phyloP scores from a whole-genome alignment of 2,888 invertebrate genomes.

The Crepidodera aurea region DNA sequence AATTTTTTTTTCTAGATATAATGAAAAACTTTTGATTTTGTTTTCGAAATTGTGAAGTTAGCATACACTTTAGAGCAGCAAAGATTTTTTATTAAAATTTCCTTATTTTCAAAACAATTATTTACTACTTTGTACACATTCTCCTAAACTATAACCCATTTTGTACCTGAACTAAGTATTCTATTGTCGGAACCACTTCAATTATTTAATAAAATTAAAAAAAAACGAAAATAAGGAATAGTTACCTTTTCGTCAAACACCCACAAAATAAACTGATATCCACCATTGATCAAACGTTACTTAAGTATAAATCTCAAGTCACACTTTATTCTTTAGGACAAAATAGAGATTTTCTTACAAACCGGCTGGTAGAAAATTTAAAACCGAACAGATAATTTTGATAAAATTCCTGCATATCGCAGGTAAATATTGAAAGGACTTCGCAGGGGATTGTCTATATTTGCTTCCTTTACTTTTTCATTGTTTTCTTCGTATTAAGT shows the following conservation, averaged over 20 bases:
- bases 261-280: slow-evolving; percentile 34
- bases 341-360: slow-evolving; percentile 61
- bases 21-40: too few relatives aligned
- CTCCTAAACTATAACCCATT: too few relatives aligned
- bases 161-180: too few relatives aligned
- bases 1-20: too few relatives aligned
- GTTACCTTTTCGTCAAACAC: slow-evolving; percentile 32
- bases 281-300: slow-evolving; percentile 47
- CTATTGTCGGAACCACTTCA: too few relatives aligned
- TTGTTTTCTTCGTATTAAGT: slow-evolving; percentile 46
- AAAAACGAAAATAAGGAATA: slow-evolving; percentile 5
- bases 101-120: too few relatives aligned
- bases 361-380: slow-evolving; percentile 54
- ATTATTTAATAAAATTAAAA: not conserved
- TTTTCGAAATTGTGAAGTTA: too few relatives aligned
- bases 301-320: slow-evolving; percentile 60
- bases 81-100: too few relatives aligned
- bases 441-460: slow-evolving; percentile 50
- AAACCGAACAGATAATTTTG: slow-evolving; percentile 55
- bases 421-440: slow-evolving; percentile 11
- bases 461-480: slow-evolving; percentile 53
- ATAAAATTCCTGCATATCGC: slow-evolving; percentile 32
- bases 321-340: slow-evolving; percentile 60
- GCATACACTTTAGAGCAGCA: too few relatives aligned
- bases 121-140: too few relatives aligned